A percentile compares a stretch with the other conserved stretches of the same genome.
phyloP scores from a whole-genome alignment of 1,140 invertebrate species.

The Dysdera silvatica region DNA sequence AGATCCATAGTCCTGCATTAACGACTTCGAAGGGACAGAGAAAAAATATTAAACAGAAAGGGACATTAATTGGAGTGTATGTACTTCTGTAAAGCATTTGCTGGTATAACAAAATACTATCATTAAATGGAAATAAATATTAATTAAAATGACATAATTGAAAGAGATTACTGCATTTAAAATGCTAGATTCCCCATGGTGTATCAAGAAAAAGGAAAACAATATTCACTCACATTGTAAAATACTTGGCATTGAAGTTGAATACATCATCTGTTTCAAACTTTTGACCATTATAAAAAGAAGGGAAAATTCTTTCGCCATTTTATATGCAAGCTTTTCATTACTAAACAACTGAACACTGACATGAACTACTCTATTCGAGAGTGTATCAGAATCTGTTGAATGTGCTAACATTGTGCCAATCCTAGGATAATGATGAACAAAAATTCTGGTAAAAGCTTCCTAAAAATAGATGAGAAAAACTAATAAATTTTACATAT shows the following conservation, averaged over 20 bases:
- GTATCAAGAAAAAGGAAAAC: too few relatives aligned
- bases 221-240: slow-evolving; percentile 64
- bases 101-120: too few relatives aligned
- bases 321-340: slow-evolving; percentile 75
- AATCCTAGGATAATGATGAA: slow-evolving; percentile 89
- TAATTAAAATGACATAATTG: too few relatives aligned
- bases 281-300: slow-evolving; percentile 91
- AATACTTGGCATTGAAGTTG: slow-evolving; percentile 76
- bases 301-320: slow-evolving; percentile 80
- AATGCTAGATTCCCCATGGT: too few relatives aligned
- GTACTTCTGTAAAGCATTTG: too few relatives aligned
- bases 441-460: slow-evolving; percentile 84
- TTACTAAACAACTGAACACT: slow-evolving; percentile 93
- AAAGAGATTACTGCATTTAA: too few relatives aligned
- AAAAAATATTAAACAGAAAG: too few relatives aligned
- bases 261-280: slow-evolving; percentile 86
- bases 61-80: too few relatives aligned
- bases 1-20: too few relatives aligned
- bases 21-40: too few relatives aligned
- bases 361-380: slow-evolving; percentile 92
- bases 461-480: slow-evolving; percentile 51
- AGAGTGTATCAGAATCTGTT: slow-evolving; percentile 76
- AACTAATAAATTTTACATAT: neutral
- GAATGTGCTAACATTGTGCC: slow-evolving; percentile 80
- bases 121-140: too few relatives aligned